A percentile compares a stretch with the other conserved stretches of the same genome.
phyloP scores from a whole-genome alignment of 1,140 invertebrate genomes.

The Eueides isabella region DNA sequence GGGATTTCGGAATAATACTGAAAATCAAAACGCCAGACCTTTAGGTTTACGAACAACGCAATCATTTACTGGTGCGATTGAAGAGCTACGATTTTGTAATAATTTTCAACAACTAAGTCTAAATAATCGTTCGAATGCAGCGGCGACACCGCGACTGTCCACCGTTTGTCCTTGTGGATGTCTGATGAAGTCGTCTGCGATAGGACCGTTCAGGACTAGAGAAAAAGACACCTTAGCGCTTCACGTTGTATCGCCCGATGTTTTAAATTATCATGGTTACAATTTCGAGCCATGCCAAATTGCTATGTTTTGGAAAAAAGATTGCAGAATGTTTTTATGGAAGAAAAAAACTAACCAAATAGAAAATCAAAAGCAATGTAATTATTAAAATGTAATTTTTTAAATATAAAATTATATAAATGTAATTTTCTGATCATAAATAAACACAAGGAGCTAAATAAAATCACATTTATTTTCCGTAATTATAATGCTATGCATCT shows the following conservation, averaged over 20 bases:
- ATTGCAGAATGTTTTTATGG: conserved; percentile 86
- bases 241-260: conserved; percentile 69
- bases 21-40: conserved; percentile 62
- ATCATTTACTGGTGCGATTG: conserved; percentile 76
- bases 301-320: conserved; percentile 85
- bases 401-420: background rate
- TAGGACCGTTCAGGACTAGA: conserved; percentile 66
- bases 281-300: conserved; percentile 68
- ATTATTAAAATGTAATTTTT: background rate
- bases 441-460: background rate
- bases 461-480: conserved; percentile 1
- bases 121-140: conserved; percentile 55
- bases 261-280: conserved; percentile 71
- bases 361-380: background rate
- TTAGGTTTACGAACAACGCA: conserved; percentile 73
- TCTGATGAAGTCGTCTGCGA: conserved; percentile 52
- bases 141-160: conserved; percentile 49
- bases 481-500: background rate
- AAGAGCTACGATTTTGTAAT: conserved; percentile 68
- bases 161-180: conserved; percentile 74
- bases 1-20: conserved; percentile 64
- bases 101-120: conserved; percentile 68
- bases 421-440: background rate
- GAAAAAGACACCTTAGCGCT: conserved; percentile 70
- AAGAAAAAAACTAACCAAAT: conserved; percentile 77